Evolutionary conservation across 2,113 vertebrate genomes (phyloP).

Genomic region (Psittacula cyanocephala): DNA sequence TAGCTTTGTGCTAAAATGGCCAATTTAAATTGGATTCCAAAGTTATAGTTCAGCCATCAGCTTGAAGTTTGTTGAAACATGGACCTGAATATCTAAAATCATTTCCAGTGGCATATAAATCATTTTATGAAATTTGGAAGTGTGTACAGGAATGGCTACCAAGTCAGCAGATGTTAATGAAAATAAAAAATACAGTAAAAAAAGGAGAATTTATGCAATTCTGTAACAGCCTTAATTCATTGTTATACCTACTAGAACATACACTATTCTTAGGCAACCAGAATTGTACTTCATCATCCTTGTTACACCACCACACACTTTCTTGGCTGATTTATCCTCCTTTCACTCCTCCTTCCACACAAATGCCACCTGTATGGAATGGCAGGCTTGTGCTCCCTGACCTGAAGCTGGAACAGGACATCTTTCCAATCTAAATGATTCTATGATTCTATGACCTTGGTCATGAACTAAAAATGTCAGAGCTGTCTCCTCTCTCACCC

Average conservation of each 20-base stretch:
- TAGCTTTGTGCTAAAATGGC: slow-evolving; percentile 23
- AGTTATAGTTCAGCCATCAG: slow-evolving; percentile 5
- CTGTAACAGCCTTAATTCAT: neutral
- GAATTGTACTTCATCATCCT: neutral
- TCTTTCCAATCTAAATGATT: neutral
- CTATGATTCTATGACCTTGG: neutral
- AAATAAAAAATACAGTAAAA: neutral
- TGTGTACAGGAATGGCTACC: neutral
- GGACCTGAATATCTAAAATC: neutral
- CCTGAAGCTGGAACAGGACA: neutral
- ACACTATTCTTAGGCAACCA: neutral
- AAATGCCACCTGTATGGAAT: neutral
- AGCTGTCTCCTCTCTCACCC: neutral
- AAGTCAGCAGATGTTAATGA: slow-evolving; percentile 16
- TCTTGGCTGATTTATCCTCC: neutral
- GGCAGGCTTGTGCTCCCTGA: neutral
- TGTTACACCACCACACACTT: neutral
- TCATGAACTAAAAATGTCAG: neutral
- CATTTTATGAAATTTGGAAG: neutral
- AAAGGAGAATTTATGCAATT: neutral
- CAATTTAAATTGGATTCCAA: slow-evolving; percentile 43
- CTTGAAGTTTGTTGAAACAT: neutral
- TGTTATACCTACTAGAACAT: neutral
- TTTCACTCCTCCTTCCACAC: neutral
- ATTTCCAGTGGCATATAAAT: slow-evolving; percentile 11